Conservation (phyloP, 2,888 invertebrate species). For the Eretmocerus hayati region DNA sequence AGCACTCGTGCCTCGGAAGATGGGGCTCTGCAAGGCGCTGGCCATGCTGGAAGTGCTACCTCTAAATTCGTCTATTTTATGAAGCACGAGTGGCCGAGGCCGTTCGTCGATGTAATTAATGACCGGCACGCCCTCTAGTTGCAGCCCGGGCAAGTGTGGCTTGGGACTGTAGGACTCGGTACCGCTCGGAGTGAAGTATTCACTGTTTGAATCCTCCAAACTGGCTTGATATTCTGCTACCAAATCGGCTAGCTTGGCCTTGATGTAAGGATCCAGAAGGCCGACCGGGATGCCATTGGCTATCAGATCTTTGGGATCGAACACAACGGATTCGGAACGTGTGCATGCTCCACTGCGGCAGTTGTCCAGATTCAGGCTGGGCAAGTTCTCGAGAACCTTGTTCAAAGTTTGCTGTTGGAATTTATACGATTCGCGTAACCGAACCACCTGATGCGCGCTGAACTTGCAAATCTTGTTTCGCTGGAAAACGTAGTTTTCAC, state of each 20-base stretch:
- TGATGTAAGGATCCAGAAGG: constrained; percentile 61
- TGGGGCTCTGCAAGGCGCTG: constrained; percentile 36
- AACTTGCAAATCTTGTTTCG: constrained; percentile 90
- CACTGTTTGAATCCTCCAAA: constrained; percentile 53
- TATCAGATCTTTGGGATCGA: constrained; percentile 55
- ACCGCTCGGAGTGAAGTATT: constrained; percentile 79
- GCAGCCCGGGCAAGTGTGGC: constrained; percentile 59
- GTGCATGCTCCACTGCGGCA: constrained; percentile 78
- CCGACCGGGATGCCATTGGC: constrained; percentile 34
- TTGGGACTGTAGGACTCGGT: constrained; percentile 50
- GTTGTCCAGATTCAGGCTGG: constrained; percentile 85
- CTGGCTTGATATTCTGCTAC: constrained; percentile 50
- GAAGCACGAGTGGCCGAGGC: constrained; percentile 27
- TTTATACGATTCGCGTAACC: constrained; percentile 87
- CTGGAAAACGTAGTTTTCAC: constrained; percentile 93
- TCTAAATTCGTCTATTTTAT: constrained; percentile 1
- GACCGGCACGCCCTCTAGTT: constrained; percentile 53
- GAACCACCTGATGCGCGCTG: constrained; percentile 84
- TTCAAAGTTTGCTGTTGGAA: constrained; percentile 92
- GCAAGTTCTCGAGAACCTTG: constrained; percentile 88
- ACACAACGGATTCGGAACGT: constrained; percentile 66
- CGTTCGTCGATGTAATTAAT: constrained; percentile 59
- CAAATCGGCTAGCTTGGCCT: constrained; percentile 59
- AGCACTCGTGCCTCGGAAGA: constrained; percentile 51
- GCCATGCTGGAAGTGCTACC: constrained; percentile 28